A percentile compares a stretch with the other conserved stretches of the same genome.
Conservation (phyloP, 2,888 invertebrate genomes). For the Thymelicus acteon region DNA sequence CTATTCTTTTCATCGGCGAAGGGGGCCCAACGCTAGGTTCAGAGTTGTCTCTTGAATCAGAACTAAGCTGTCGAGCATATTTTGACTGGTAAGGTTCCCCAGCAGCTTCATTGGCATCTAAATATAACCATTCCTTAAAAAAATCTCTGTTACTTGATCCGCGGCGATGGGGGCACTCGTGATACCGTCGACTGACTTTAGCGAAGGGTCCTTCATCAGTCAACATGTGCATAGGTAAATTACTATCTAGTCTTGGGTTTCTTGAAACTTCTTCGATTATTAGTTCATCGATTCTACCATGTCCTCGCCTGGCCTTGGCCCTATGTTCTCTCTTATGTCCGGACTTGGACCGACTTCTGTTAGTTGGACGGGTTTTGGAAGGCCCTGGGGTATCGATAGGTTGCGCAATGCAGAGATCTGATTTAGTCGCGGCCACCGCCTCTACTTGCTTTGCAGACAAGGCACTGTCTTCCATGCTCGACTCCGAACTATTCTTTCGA, state of each 20-base stretch:
- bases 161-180: conserved; percentile 71
- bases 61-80: conserved; percentile 81
- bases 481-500: conserved; percentile 95
- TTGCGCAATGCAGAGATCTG: conserved; percentile 70
- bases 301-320: conserved; percentile 60
- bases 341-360: conserved; percentile 63
- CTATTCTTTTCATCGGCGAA: conserved; percentile 72
- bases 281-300: conserved; percentile 70
- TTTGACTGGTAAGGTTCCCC: conserved; percentile 81
- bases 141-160: conserved; percentile 72
- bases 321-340: conserved; percentile 67
- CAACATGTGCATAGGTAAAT: conserved; percentile 69
- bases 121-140: conserved; percentile 78
- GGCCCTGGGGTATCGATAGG: conserved; percentile 61
- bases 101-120: conserved; percentile 70
- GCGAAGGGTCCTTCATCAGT: conserved; percentile 78
- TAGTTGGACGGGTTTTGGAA: conserved; percentile 64
- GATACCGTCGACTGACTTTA: conserved; percentile 74
- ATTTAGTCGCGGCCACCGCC: conserved; percentile 65
- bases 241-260: conserved; percentile 61
- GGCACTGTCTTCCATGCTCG: conserved; percentile 89
- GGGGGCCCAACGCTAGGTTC: conserved; percentile 79
- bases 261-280: conserved; percentile 68
- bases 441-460: conserved; percentile 75
- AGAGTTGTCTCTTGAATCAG: conserved; percentile 81